Percentiles rank a stretch among this genome's conserved stretches.
phyloP scores from a whole-genome alignment of 2,888 invertebrate genomes.

The Taenaris catops region DNA sequence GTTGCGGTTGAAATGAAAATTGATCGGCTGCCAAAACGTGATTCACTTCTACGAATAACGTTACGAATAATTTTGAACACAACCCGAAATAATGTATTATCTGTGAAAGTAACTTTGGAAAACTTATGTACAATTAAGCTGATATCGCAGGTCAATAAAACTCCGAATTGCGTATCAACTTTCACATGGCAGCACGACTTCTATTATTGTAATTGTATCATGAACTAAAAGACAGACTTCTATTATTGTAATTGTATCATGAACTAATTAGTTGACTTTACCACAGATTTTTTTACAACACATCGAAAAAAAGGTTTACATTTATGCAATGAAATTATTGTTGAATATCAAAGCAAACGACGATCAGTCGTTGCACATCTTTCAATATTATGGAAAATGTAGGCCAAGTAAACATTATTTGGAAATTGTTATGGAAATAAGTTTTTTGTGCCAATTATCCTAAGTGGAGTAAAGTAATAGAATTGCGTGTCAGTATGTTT shows the following conservation, averaged over 20 bases:
- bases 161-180: conserved; percentile 21
- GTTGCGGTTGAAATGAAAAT: conserved; percentile 18
- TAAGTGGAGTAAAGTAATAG: conserved; percentile 13
- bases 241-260: too few species aligned
- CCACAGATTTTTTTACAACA: too few species aligned
- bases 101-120: conserved; percentile 17
- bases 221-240: too few species aligned
- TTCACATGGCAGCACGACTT: conserved; percentile 16
- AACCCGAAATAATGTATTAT: conserved; percentile 9
- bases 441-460: conserved; percentile 12
- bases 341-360: not conserved
- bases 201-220: too few species aligned
- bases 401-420: conserved; percentile 6
- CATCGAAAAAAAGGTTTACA: too few species aligned
- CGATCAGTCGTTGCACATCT: too few species aligned
- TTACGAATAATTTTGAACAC: conserved; percentile 13
- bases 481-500: conserved; percentile 14
- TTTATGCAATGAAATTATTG: not conserved
- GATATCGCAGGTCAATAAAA: conserved; percentile 16
- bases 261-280: too few species aligned
- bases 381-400: conserved; percentile 1
- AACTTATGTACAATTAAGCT: conserved; percentile 2
- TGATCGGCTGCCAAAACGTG: conserved; percentile 31
- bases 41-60: conserved; percentile 28
- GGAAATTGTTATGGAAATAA: conserved; percentile 17